These are phyloP conservation scores for Cantharis lateralis DNA, from an alignment of 2,888 invertebrate genomes.

Conservation along the genomic window DNA sequence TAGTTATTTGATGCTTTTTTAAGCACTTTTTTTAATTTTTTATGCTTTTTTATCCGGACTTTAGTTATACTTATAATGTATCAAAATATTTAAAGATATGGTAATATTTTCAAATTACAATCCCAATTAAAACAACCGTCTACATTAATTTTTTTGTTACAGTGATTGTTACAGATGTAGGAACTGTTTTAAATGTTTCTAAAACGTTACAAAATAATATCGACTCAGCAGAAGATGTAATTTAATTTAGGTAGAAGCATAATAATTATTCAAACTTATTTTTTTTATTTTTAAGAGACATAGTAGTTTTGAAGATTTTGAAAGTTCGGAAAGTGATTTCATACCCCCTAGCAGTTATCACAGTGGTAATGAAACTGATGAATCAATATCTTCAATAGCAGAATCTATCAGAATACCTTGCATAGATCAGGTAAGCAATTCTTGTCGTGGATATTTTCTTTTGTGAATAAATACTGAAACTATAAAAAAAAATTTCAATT, in stretches of 20 bases:
- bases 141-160: not conserved
- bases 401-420: not conserved
- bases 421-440: not conserved
- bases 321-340: not conserved
- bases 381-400: not conserved
- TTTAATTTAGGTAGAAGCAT: not conserved
- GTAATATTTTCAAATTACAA: not conserved
- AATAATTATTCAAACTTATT: not conserved
- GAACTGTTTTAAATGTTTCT: not conserved
- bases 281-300: not conserved
- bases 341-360: not conserved
- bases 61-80: not conserved
- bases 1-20: too few relatives aligned
- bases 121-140: not conserved
- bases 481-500: not conserved
- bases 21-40: too few relatives aligned
- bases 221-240: not conserved
- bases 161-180: not conserved
- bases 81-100: not conserved
- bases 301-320: not conserved
- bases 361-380: not conserved
- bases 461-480: not conserved
- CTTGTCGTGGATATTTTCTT: not conserved
- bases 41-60: not conserved
- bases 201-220: not conserved